Evolutionary conservation across 2,888 invertebrate genomes (phyloP).

Genomic region (Mantis religiosa): DNA sequence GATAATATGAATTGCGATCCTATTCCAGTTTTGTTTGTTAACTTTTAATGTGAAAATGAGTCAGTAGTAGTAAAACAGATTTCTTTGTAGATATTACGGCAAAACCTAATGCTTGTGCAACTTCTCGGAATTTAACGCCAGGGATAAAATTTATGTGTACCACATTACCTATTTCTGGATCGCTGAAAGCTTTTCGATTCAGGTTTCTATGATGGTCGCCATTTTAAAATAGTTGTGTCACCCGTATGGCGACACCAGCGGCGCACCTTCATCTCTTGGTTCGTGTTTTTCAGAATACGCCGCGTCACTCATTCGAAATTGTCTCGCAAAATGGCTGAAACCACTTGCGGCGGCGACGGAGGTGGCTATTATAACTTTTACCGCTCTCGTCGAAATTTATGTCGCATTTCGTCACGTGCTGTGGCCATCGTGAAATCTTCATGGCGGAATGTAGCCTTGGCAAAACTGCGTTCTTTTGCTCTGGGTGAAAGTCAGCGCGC

Average conservation of each 20-base stretch:
- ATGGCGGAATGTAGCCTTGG: neutral
- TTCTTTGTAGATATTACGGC: no score
- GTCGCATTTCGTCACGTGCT: neutral
- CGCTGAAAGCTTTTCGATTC: no score
- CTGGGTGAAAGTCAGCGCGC: neutral
- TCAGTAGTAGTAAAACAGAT: no score
- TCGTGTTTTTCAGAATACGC: neutral
- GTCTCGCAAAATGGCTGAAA: neutral
- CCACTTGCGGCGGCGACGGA: neutral
- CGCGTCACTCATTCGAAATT: neutral
- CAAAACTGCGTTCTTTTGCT: neutral
- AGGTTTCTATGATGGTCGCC: neutral
- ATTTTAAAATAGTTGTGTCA: neutral
- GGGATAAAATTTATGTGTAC: no score
- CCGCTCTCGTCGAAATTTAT: neutral
- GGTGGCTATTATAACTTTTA: neutral
- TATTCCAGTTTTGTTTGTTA: no score
- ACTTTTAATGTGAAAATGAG: no score
- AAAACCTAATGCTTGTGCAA: no score
- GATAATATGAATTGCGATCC: no score
- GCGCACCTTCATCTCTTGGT: neutral
- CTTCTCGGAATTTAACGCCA: no score
- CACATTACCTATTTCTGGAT: no score
- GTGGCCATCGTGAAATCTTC: neutral
- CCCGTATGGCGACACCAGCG: neutral